A percentile compares a stretch with the other conserved stretches of the same genome.
Conservation (phyloP, 2,113 vertebrate genomes). For the Anguilla japonica region DNA sequence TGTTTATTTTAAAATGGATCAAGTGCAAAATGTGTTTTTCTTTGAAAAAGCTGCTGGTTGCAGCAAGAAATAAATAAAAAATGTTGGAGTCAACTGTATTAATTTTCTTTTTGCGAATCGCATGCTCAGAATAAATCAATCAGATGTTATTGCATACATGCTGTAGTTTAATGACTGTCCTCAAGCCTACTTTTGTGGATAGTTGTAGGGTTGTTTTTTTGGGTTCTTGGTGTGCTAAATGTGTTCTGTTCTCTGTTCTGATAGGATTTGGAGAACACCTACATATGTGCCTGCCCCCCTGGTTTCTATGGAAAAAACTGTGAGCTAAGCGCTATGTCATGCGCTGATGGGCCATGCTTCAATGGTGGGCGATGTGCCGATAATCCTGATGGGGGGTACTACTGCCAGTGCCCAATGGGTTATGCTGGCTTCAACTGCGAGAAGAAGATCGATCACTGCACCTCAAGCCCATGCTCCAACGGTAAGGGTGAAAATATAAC, state of each 20-base stretch:
- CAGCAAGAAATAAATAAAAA: no score
- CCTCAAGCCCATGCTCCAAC: conserved; percentile 86
- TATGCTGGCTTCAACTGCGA: conserved; percentile 97
- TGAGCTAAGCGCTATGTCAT: conserved; percentile 87
- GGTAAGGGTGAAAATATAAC: conserved; percentile 65
- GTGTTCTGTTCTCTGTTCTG: conserved; percentile 15
- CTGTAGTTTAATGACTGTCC: background rate
- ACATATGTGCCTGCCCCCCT: conserved; percentile 90
- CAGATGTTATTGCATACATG: no score
- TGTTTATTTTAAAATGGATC: no score
- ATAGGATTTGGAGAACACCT: conserved; percentile 80
- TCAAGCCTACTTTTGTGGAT: background rate
- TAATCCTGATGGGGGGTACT: conserved; percentile 83
- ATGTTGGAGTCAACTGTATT: no score
- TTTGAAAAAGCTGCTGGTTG: no score
- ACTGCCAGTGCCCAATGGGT: conserved; percentile 92
- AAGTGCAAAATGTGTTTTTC: no score
- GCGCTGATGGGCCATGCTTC: conserved; percentile 93
- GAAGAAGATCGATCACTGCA: conserved; percentile 92
- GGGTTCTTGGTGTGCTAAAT: background rate
- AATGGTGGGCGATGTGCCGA: conserved; percentile 85
- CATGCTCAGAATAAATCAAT: no score
- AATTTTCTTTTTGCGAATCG: no score
- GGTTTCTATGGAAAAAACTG: conserved; percentile 90
- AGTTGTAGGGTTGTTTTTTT: background rate